Evolutionary conservation across 2,888 invertebrate genomes (phyloP), one percentile per base, ranked within the genome.

Genomic region (Drepanosiphum platanoidis): DNA sequence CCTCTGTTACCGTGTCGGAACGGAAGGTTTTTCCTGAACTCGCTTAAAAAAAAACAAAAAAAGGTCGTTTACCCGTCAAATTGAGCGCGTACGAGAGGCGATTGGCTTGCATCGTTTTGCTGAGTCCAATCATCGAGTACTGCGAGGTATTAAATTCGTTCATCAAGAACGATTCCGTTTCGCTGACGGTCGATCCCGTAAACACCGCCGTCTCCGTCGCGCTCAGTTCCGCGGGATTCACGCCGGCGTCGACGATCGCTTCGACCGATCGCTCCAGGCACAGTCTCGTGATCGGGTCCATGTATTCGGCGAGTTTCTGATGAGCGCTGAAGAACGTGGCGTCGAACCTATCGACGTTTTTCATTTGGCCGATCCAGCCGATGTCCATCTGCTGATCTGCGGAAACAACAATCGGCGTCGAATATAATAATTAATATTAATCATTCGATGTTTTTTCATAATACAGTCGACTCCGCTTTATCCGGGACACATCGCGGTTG

Each of bases 121-220:
- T 91, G 88, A 93, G 93, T 1, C 94, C 94, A 75, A 93, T 92
- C 88, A 94, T 91, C 71, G 92, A 92, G 89, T 94, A 94, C 64
- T 93, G 93, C 22, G 61, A 32, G 5, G 72, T 80, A n/a, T 84
- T 86, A 3, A 74, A 32, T 11, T 71, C 81, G 42, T 83, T 64
- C 13, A 87, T n/a, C 7, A 71, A 66, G 4, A 82, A 66, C 71
- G 86, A 87, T 87, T 91, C 91, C 64, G 90, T 90, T 88, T 91
- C 91, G 64, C 90, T 90, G 39, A 91, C 88, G 5, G 89, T 88
- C 0, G 90, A 90, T 3, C 90, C 90, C 88, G 90, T 89, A 86
- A 89, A 90, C 11, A 90, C 90, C 8, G 90, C 90, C n/a, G 91
- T 89, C 78, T 90, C 89, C 81, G 89, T 89, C 1, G 91, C 91